Base-by-base conservation (phyloP, 2,888 invertebrate species). In the Zygothrica quintamaculata region DNA sequence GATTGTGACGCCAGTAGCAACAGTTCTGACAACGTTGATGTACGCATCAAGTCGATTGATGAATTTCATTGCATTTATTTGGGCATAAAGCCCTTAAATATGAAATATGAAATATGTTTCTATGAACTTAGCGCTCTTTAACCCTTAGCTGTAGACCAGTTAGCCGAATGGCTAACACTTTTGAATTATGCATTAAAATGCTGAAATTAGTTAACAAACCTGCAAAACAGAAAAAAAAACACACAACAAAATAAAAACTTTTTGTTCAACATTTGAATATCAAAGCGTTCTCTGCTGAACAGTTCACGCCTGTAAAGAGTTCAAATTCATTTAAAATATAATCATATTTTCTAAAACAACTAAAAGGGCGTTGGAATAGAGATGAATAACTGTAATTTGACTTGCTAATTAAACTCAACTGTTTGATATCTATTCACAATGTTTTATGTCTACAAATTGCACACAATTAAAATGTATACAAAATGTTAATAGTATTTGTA, bases 1-100 rank as follows among this genome's bases (percentile, higher is more conserved):
- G 50, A 13, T 22, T 64, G 57, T 48, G 50, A 46, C 36, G 46
- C 22, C 58, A 31, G 65, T 47, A 66, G 61, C 46, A 47, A 16
- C 16, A 22, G 18, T 15, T 64, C 50, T 48, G 50, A 59, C 37
- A 57, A 62, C 16, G 66, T 53, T 53, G 58, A 46, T 44, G 48
- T 37, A 44, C 58, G 57, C 74, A 65, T 74, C 68, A 68, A 72
- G 67, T 73, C 81, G 76, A 84, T 84, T 84, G 82, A 84, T 77
- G 82, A 72, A 76, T 77, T 81, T 77, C 80, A 80, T 84, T 79
- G 84, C 84, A 78, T 79, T 84, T 79, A 76, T 84, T 81, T 77
- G 79, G 79, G 74, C 81, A 81, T 65, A 64, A 74, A 77, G 72
- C 70, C 81, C 80, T 82, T 68, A 79, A 82, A 73, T 74, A 70